A percentile compares a stretch with the other conserved stretches of the same genome.
Conservation (phyloP, 2,113 vertebrate genomes). For the Progne subis region DNA sequence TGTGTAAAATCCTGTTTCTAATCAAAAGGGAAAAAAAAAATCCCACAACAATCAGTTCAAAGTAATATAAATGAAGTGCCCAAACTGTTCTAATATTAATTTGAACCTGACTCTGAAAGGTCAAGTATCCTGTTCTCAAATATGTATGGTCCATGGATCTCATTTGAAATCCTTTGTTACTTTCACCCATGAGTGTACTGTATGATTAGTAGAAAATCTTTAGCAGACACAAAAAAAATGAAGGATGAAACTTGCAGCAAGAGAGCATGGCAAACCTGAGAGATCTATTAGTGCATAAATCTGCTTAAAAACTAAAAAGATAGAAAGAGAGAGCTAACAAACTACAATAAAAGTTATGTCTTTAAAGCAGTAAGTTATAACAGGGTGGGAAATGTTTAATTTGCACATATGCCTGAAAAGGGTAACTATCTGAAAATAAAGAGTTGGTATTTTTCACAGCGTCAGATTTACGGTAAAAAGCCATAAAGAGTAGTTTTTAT, state of each 20-base stretch:
- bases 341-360: conserved; percentile 79
- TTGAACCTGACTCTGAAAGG: neutral
- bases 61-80: neutral
- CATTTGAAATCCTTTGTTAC: neutral
- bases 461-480: conserved; percentile 72
- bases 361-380: conserved; percentile 75
- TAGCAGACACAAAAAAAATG: conserved; percentile 79
- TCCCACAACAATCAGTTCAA: neutral
- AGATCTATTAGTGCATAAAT: conserved; percentile 81
- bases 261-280: conserved; percentile 80
- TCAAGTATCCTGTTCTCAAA: neutral
- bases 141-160: neutral
- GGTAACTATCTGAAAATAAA: conserved; percentile 53
- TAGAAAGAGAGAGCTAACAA: conserved; percentile 78
- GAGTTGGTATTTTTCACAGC: conserved; percentile 67
- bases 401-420: conserved; percentile 64
- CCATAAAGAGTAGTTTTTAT: conserved; percentile 42
- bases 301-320: conserved; percentile 72
- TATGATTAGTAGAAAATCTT: conserved; percentile 75
- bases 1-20: neutral
- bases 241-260: conserved; percentile 80
- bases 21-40: accelerated
- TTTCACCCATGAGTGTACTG: conserved; percentile 14
- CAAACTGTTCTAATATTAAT: neutral
- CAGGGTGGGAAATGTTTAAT: conserved; percentile 83